These are phyloP conservation scores for Hystrix cristata DNA, from an alignment of 2,113 vertebrate species.

Conservation along the genomic window DNA sequence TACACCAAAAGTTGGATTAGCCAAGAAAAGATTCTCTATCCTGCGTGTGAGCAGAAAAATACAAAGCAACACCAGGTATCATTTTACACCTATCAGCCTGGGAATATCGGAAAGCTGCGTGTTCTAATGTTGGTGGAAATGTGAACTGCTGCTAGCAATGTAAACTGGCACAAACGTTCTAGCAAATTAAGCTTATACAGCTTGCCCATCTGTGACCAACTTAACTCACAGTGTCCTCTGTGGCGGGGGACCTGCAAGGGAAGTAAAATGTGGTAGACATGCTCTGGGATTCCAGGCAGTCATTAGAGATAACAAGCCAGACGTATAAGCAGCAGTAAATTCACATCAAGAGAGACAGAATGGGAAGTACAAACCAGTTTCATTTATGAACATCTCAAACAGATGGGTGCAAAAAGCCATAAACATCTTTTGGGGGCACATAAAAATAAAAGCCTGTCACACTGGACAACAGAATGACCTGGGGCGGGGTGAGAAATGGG, in stretches of 20 bases:
- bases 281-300: background rate
- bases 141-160: background rate
- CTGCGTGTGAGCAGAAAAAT: background rate
- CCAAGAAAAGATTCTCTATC: slow-evolving; percentile 7
- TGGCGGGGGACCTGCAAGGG: background rate
- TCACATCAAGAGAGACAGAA: slow-evolving; percentile 9
- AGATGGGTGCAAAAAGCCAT: background rate
- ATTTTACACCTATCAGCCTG: background rate
- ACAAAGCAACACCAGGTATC: background rate
- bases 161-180: background rate
- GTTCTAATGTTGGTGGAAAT: background rate
- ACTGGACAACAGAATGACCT: background rate
- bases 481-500: background rate
- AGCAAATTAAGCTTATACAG: background rate
- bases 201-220: background rate
- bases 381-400: background rate
- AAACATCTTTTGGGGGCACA: background rate
- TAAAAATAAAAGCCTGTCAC: background rate
- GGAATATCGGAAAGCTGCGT: background rate
- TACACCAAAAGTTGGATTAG: slow-evolving; percentile 20
- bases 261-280: background rate
- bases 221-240: background rate
- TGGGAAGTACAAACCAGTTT: background rate
- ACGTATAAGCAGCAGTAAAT: background rate
- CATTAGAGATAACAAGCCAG: background rate